Conservation (phyloP, 2,113 vertebrate genomes). For the Eublepharis macularius region DNA sequence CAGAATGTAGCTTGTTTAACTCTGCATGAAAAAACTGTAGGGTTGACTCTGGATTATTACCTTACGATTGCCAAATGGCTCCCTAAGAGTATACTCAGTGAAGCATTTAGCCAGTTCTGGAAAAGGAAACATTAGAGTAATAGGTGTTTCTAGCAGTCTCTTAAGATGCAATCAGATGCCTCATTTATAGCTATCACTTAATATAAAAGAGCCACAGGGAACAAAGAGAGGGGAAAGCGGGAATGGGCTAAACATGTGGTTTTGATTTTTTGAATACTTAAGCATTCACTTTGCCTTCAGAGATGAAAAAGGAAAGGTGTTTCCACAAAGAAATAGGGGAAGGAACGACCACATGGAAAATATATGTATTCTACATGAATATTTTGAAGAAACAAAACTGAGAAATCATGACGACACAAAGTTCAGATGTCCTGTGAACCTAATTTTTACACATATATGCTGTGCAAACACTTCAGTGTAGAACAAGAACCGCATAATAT, state of each 20-base stretch:
- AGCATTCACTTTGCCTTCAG: not conserved
- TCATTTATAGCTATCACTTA: conserved; percentile 38
- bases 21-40: conserved; percentile 56
- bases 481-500: no score
- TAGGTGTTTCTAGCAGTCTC: conserved; percentile 58
- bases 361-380: not conserved
- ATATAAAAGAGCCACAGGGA: conserved; percentile 24
- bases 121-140: conserved; percentile 69
- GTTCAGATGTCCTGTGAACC: no score
- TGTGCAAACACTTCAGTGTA: no score
- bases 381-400: no score
- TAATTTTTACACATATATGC: no score
- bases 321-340: not conserved
- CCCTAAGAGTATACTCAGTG: conserved; percentile 63
- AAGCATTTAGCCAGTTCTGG: conserved; percentile 68
- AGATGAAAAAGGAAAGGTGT: not conserved
- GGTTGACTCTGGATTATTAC: conserved; percentile 48
- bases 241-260: no score
- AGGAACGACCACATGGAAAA: not conserved
- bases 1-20: conserved; percentile 56
- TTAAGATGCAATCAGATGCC: conserved; percentile 50
- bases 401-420: no score
- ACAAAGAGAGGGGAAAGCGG: conserved; percentile 1
- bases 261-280: not conserved
- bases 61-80: conserved; percentile 53